Evolutionary conservation across 2,797 vertebrate species (phyloP).

Genomic region (Hoplostethus mediterraneus): DNA sequence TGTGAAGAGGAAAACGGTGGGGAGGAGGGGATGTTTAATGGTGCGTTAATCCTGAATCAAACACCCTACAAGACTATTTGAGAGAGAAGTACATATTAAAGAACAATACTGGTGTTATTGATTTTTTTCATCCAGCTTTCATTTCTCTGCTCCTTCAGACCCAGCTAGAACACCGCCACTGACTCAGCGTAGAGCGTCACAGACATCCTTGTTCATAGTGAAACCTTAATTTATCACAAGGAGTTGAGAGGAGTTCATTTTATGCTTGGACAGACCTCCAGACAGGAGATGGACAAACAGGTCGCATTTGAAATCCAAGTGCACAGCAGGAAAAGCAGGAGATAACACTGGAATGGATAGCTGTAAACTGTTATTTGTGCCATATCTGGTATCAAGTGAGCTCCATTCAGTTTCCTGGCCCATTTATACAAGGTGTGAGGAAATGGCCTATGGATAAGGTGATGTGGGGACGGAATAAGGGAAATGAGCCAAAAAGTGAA

Average conservation of each 20-base stretch:
- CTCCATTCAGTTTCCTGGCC: conserved; percentile 41
- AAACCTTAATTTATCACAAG: conserved; percentile 5
- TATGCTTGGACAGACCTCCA: conserved; percentile 11
- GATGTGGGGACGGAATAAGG: conserved; percentile 18
- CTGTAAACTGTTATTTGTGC: conserved; percentile 30
- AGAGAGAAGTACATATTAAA: neutral
- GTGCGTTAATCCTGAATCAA: neutral
- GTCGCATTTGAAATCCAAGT: conserved; percentile 15
- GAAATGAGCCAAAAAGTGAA: conserved; percentile 34
- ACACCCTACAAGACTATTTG: neutral
- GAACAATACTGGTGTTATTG: neutral
- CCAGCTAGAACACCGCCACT: neutral
- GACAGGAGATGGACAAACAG: neutral
- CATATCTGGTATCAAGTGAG: conserved; percentile 30
- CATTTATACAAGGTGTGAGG: conserved; percentile 46
- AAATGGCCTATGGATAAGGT: conserved; percentile 46
- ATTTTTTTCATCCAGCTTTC: neutral
- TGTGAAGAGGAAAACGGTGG: neutral
- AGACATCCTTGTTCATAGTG: no score
- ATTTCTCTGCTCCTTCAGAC: neutral
- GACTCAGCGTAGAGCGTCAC: neutral
- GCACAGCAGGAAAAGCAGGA: neutral
- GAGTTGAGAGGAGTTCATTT: neutral
- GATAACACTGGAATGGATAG: conserved; percentile 1
- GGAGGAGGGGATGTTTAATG: neutral